Conservation (phyloP, 2,113 vertebrate species). For the Limnothrissa miodon region DNA sequence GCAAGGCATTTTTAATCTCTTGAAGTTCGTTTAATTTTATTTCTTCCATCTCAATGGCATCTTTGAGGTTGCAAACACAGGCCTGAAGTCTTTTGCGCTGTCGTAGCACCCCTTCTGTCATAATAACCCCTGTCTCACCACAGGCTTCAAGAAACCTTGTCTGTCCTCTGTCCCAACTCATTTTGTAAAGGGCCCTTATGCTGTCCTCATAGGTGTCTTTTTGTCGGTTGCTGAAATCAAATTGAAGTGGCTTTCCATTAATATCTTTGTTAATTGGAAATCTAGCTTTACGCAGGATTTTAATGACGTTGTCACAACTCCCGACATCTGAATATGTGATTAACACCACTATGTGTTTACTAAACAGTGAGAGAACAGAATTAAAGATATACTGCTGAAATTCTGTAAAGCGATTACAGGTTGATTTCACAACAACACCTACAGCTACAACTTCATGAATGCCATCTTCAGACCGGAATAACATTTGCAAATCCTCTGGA, state of each 20-base stretch:
- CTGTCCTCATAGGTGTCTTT: not conserved
- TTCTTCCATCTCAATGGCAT: not conserved
- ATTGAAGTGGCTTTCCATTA: conserved; percentile 1
- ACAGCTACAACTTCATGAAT: too few species aligned
- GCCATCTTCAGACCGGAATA: too few species aligned
- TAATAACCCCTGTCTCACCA: not conserved
- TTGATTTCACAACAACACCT: conserved; percentile 29
- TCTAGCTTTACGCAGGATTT: conserved; percentile 1
- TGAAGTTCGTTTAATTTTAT: not conserved
- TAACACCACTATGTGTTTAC: conserved; percentile 36
- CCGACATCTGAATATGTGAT: conserved; percentile 34
- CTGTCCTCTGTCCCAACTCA: not conserved
- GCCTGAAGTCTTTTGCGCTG: not conserved
- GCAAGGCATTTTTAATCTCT: conserved; percentile 7
- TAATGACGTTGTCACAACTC: not conserved
- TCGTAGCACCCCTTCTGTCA: not conserved
- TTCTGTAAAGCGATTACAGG: conserved; percentile 24
- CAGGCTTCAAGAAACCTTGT: not conserved
- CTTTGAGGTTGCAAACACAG: not conserved
- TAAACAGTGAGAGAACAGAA: conserved; percentile 39
- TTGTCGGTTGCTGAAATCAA: conserved; percentile 35
- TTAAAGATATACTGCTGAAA: conserved; percentile 39
- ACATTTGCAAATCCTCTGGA: too few species aligned
- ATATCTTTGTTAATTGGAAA: conserved; percentile 23
- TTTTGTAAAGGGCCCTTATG: not conserved